A percentile compares a stretch with the other conserved stretches of the same genome.
phyloP scores from a whole-genome alignment of 2,888 invertebrate species.

The Aphodius sticticus region DNA sequence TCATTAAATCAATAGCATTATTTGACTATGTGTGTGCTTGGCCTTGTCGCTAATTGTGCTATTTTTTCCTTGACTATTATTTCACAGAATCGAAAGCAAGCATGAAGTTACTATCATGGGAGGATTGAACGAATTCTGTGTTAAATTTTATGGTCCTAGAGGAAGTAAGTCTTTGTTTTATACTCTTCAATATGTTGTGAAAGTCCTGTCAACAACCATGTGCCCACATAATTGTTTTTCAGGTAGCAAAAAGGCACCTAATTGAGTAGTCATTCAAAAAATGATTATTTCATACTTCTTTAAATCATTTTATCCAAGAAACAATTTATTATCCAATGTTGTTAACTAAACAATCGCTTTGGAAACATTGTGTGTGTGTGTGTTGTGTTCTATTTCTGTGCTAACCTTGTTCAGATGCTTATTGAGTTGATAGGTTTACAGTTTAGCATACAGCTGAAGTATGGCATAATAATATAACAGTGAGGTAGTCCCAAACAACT shows the following conservation, averaged over 20 bases:
- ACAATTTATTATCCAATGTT: too few relatives aligned
- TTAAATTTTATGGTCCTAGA: constrained; percentile 98
- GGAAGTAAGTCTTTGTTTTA: constrained; percentile 78
- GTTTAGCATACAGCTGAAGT: neutral
- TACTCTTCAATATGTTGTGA: neutral
- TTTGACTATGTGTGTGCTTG: constrained; percentile 25
- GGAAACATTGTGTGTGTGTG: neutral
- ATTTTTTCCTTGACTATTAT: constrained; percentile 51
- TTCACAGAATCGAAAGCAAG: constrained; percentile 93
- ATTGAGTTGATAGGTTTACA: constrained; percentile 6
- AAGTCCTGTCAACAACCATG: neutral
- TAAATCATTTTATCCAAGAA: too few relatives aligned
- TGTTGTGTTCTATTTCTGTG: constrained; percentile 14
- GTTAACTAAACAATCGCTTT: neutral
- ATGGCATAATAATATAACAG: neutral
- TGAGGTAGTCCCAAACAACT: neutral
- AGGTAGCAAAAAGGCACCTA: neutral
- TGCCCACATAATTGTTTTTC: neutral
- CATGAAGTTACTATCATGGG: constrained; percentile 99
- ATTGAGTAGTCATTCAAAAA: neutral
- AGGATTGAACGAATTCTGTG: constrained; percentile 98
- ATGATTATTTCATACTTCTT: too few relatives aligned
- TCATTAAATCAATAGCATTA: constrained; percentile 37
- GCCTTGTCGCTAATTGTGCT: constrained; percentile 52
- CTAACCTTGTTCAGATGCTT: constrained; percentile 7